Percentiles rank a stretch among this genome's conserved stretches.
phyloP scores from a whole-genome alignment of 2,888 invertebrate species.

The Catocala nupta region DNA sequence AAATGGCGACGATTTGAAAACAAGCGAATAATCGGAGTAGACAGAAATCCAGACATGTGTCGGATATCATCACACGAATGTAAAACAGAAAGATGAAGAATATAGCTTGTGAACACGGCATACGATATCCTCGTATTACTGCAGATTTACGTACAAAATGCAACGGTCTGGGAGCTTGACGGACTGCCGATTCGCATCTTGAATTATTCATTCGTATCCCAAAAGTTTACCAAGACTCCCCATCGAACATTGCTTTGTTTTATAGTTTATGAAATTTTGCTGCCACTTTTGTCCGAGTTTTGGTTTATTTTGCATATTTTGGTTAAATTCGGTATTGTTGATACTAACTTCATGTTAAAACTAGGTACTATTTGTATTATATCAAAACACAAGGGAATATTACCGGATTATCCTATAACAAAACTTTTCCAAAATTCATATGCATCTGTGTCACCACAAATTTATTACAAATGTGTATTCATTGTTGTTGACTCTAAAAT shows the following conservation, averaged over 20 bases:
- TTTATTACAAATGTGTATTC: neutral
- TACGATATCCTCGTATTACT: slow-evolving; percentile 74
- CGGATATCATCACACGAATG: slow-evolving; percentile 58
- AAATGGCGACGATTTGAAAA: slow-evolving; percentile 29
- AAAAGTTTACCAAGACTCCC: slow-evolving; percentile 72
- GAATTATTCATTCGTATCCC: slow-evolving; percentile 83
- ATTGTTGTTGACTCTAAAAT: neutral
- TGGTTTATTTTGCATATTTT: slow-evolving; percentile 46
- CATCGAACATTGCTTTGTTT: slow-evolving; percentile 81
- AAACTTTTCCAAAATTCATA: too few relatives aligned
- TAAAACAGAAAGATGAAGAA: slow-evolving; percentile 68
- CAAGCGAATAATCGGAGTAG: slow-evolving; percentile 46
- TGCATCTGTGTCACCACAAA: too few relatives aligned
- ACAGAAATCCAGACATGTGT: slow-evolving; percentile 52
- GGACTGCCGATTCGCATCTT: slow-evolving; percentile 82
- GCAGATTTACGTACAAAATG: slow-evolving; percentile 81
- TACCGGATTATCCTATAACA: too few relatives aligned
- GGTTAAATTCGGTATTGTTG: slow-evolving; percentile 19
- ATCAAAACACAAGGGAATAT: too few relatives aligned
- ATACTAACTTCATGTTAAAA: neutral
- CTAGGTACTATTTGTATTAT: neutral
- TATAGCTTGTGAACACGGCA: slow-evolving; percentile 70
- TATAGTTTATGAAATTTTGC: slow-evolving; percentile 74
- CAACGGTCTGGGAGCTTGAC: slow-evolving; percentile 77
- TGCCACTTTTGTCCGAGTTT: slow-evolving; percentile 57